phyloP scores from a whole-genome alignment of 2,797 vertebrate genomes.

The Halcyon chelicuti region DNA sequence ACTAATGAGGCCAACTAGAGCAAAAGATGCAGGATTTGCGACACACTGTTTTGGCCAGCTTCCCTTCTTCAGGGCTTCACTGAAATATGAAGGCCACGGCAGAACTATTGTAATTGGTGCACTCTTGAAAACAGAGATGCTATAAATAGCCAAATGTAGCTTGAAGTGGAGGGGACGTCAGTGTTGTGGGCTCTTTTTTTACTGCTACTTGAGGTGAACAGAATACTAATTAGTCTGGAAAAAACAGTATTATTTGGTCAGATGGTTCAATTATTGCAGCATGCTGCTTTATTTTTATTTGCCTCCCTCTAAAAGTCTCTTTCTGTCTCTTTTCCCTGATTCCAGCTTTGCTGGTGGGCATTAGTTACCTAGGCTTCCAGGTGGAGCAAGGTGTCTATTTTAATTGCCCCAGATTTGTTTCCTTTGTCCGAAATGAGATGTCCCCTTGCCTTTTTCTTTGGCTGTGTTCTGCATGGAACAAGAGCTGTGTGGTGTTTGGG shows the following conservation, averaged over 20 bases:
- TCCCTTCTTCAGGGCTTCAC: background rate
- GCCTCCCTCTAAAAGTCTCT: background rate
- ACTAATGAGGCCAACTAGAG: background rate
- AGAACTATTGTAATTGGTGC: background rate
- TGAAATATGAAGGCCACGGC: accelerated
- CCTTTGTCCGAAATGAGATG: background rate
- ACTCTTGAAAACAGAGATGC: background rate
- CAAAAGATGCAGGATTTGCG: background rate
- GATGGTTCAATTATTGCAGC: background rate
- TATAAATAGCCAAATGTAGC: conserved; percentile 3
- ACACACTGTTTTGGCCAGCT: background rate
- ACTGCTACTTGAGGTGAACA: background rate
- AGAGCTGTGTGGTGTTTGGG: background rate
- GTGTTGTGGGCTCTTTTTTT: background rate
- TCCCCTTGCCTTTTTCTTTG: background rate
- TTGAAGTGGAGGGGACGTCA: background rate
- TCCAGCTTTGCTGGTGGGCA: background rate
- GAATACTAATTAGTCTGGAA: background rate
- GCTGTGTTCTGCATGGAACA: background rate
- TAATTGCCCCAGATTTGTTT: background rate
- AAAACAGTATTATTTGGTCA: background rate
- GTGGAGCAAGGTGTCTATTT: background rate
- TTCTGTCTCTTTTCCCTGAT: background rate
- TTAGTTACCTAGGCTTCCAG: background rate
- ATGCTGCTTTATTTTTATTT: background rate